Percentiles rank a stretch among this genome's conserved stretches.
Conservation (phyloP, 2,888 invertebrate species). For the Clanis bilineata region DNA sequence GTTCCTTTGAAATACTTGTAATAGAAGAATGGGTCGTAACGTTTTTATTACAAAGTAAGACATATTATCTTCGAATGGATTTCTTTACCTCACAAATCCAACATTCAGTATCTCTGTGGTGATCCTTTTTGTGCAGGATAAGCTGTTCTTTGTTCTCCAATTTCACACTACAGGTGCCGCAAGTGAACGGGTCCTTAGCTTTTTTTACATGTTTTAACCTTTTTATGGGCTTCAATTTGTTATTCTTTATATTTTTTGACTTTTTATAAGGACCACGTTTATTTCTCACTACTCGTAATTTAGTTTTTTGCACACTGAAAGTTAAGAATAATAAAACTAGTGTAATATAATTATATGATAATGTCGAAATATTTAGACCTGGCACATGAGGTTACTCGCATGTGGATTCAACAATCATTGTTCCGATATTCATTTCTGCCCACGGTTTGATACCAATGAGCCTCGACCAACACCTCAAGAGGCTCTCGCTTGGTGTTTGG, state of each 20-base stretch:
- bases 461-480: too few species aligned
- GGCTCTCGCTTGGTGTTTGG: too few species aligned
- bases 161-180: slow-evolving; percentile 39
- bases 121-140: slow-evolving; percentile 37
- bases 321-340: background rate
- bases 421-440: too few species aligned
- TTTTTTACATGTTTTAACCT: slow-evolving; percentile 22
- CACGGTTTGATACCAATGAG: too few species aligned
- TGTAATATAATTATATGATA: background rate
- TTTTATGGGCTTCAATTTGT: slow-evolving; percentile 20
- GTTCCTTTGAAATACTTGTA: too few species aligned
- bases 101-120: slow-evolving; percentile 35
- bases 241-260: background rate
- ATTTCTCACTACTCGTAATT: background rate
- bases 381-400: too few species aligned
- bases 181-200: slow-evolving; percentile 25
- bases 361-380: background rate
- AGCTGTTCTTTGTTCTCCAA: slow-evolving; percentile 40
- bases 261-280: slow-evolving; percentile 20
- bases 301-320: background rate
- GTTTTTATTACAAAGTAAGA: too few species aligned
- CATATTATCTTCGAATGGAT: background rate
- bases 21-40: too few species aligned
- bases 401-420: too few species aligned
- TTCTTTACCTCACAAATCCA: slow-evolving; percentile 50